Percentiles rank a stretch among this genome's conserved stretches.
These are phyloP conservation scores for Brachyistius frenatus DNA, from an alignment of 2,113 vertebrate species.

Conservation along the genomic window DNA sequence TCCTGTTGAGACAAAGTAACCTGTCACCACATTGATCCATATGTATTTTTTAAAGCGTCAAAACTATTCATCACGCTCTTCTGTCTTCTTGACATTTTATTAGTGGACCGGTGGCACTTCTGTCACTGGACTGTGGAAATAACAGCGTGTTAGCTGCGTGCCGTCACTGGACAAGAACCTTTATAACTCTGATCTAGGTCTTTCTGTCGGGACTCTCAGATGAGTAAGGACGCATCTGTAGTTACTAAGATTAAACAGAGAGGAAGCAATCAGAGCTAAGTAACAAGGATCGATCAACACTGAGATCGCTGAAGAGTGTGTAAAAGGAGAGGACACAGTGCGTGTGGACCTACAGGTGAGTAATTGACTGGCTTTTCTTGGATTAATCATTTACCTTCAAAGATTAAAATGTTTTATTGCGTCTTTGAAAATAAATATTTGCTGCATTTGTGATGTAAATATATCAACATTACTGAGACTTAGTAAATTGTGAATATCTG, in stretches of 20 bases:
- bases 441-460: not conserved
- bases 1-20: too few species aligned
- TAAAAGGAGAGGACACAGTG: not conserved
- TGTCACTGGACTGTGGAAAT: conserved; percentile 78
- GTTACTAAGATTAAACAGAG: not conserved
- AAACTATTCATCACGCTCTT: conserved; percentile 23
- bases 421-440: not conserved
- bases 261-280: not conserved
- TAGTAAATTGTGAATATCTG: not conserved
- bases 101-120: conserved; percentile 77
- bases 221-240: conserved; percentile 2
- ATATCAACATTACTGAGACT: not conserved
- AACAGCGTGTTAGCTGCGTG: conserved; percentile 36
- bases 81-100: conserved; percentile 65
- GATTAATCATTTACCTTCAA: not conserved
- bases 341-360: conserved; percentile 22
- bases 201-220: conserved; percentile 12
- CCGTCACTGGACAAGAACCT: conserved; percentile 58
- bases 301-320: not conserved
- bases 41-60: not conserved
- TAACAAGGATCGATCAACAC: not conserved
- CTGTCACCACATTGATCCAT: not conserved
- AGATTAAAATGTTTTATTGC: not conserved
- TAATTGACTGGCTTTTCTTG: not conserved
- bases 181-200: conserved; percentile 16